Percentiles rank a stretch among this genome's conserved stretches.
Conservation (phyloP, 2,797 vertebrate species). For the Xerus rutilus region DNA sequence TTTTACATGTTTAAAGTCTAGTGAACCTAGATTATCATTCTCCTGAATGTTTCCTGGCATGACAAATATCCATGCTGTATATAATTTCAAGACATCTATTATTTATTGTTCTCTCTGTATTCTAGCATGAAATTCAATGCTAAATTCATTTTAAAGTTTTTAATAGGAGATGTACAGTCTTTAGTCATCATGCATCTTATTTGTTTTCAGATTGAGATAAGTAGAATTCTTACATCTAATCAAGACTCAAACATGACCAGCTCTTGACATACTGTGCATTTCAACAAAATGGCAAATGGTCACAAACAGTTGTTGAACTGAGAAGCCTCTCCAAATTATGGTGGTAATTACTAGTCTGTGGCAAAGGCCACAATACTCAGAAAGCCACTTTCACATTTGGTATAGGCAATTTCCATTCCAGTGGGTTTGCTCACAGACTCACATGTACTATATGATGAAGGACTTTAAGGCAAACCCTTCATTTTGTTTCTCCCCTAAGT, state of each 20-base stretch:
- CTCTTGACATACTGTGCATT: background rate
- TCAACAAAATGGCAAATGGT: slow-evolving; percentile 46
- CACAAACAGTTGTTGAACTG: slow-evolving; percentile 45
- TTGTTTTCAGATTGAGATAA: background rate
- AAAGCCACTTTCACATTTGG: slow-evolving; percentile 62
- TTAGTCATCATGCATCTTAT: background rate
- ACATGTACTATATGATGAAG: slow-evolving; percentile 67
- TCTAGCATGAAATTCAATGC: background rate
- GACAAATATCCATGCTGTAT: background rate
- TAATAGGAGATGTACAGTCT: background rate
- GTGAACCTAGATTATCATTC: background rate
- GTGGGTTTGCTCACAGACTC: slow-evolving; percentile 76
- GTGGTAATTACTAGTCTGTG: background rate
- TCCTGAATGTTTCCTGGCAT: background rate
- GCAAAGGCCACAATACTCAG: slow-evolving; percentile 5
- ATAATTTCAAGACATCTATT: background rate
- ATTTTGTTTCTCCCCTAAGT: slow-evolving; percentile 64
- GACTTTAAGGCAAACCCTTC: slow-evolving; percentile 67
- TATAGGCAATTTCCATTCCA: slow-evolving; percentile 67
- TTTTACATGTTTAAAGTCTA: background rate
- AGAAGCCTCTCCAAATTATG: slow-evolving; percentile 39
- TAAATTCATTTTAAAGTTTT: background rate
- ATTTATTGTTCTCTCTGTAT: background rate
- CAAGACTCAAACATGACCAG: slow-evolving; percentile 52
- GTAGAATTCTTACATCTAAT: background rate